Percentiles rank a stretch among this genome's conserved stretches.
phyloP scores from a whole-genome alignment of 2,113 vertebrate species.

The Trinectes maculatus region DNA sequence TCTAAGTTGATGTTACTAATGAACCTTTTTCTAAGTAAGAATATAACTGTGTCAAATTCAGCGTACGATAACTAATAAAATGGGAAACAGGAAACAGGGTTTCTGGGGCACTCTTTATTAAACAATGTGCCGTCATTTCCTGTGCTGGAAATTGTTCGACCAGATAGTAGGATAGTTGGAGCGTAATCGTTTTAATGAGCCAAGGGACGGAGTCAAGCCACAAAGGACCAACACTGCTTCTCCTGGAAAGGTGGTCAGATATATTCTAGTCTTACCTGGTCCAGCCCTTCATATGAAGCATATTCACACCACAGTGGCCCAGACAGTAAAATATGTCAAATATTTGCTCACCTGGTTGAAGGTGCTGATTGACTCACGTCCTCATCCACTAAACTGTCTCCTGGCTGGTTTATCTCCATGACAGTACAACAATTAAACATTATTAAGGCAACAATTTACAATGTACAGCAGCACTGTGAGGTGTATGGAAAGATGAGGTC shows the following conservation, averaged over 20 bases:
- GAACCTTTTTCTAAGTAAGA: conserved; percentile 46
- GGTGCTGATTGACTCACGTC: too few species aligned
- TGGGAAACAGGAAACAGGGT: conserved; percentile 29
- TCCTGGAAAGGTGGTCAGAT: background rate
- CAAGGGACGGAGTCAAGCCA: conserved; percentile 6
- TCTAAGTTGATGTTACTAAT: conserved; percentile 41
- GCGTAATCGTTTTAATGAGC: conserved; percentile 31
- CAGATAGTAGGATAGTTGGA: conserved; percentile 38
- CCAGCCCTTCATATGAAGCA: too few species aligned
- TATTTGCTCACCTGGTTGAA: background rate
- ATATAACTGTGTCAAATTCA: conserved; percentile 54
- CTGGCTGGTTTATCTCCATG: too few species aligned
- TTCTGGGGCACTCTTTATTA: conserved; percentile 56
- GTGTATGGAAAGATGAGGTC: too few species aligned
- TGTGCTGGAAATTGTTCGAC: conserved; percentile 20
- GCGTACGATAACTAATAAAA: conserved; percentile 44
- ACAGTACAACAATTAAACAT: too few species aligned
- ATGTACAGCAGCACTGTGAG: too few species aligned
- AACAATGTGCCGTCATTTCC: conserved; percentile 41
- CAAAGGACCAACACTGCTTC: conserved; percentile 16
- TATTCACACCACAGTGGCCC: too few species aligned
- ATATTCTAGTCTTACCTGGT: too few species aligned
- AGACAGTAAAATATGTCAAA: too few species aligned
- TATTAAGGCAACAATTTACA: too few species aligned
- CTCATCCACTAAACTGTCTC: too few species aligned